Evolutionary conservation across 30 jellyfish, hydroid and myxozoan genomes (phyloP).

Genomic region (Haliclystus octoradiatus): DNA sequence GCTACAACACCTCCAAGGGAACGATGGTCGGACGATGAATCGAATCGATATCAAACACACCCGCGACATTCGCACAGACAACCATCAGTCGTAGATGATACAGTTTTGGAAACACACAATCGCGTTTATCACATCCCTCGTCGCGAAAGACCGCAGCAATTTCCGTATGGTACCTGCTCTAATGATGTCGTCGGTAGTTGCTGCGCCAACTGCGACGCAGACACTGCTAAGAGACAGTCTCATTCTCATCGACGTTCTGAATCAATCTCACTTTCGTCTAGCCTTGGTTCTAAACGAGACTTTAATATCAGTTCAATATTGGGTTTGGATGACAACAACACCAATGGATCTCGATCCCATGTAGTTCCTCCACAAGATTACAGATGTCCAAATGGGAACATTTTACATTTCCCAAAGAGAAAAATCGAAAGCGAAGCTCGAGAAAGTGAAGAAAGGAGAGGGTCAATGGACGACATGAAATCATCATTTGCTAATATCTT

Average conservation of each 20-base stretch:
- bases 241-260: neutral
- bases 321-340: constrained; percentile 42
- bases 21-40: constrained; percentile 4
- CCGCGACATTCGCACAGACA: neutral
- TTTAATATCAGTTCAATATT: constrained; percentile 56
- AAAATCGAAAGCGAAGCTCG: neutral
- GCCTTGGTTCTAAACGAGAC: constrained; percentile 25
- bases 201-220: neutral
- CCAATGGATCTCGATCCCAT: neutral
- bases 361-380: neutral
- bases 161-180: neutral
- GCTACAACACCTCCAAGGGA: neutral
- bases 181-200: constrained; percentile 13
- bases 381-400: neutral
- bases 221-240: neutral
- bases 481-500: constrained; percentile 51
- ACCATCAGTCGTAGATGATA: neutral
- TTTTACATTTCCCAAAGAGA: neutral
- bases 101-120: neutral
- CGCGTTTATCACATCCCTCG: constrained; percentile 1
- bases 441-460: neutral
- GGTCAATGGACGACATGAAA: constrained; percentile 42
- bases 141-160: neutral
- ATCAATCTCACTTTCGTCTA: constrained; percentile 12
- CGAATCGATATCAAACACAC: neutral